Base-by-base conservation (phyloP, 2,888 invertebrate genomes). In the Pandemis cinnamomeana region DNA sequence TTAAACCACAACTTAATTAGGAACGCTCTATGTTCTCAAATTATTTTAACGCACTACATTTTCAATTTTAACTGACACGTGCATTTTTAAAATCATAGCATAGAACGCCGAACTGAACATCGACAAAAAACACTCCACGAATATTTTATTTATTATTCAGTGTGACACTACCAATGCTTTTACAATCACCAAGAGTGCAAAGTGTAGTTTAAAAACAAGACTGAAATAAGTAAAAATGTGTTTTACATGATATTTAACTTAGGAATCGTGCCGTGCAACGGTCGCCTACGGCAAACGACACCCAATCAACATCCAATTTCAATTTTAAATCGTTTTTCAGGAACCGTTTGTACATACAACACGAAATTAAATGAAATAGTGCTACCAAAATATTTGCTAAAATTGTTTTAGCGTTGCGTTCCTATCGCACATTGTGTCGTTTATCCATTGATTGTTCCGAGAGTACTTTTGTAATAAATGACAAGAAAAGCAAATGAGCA, bases 231-330 rank as follows among this genome's bases (percentile, higher is more conserved):
- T 42, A 64, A 72, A 63, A 72, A 64, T 20, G 48, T 10, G 27
- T 48, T 72, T 51, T 11, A 68, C 72, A 72, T 42, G 63, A 41
- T 58, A 63, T 72, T 8, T 20, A 72, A 72, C 68, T 72, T 69
- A 69, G 55, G 20, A 27, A 13, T 6, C 48, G 36, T 64, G 68
- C 58, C 36, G 66, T 42, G 20, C 41, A 20, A 67, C 13, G 48
- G 41, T 60, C 20, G 62, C 68, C 63, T 41, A 5, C 41, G 68
- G 63, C 15, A 44, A 8, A 46, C 11, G 41, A 11, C 11, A 13
- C 46, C 36, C 15, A 62, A 72, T 72, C 48, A 46, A 62, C 3
- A 44, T 53, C 51, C 10, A 67, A 44, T 51, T 41, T 6, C 51
- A 27, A 60, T 48, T 51, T 0, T 10, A 41, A 58, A 58, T 58